These are phyloP conservation scores for Chirona hameri DNA, from an alignment of 2,888 invertebrate genomes.

Conservation along the genomic window DNA sequence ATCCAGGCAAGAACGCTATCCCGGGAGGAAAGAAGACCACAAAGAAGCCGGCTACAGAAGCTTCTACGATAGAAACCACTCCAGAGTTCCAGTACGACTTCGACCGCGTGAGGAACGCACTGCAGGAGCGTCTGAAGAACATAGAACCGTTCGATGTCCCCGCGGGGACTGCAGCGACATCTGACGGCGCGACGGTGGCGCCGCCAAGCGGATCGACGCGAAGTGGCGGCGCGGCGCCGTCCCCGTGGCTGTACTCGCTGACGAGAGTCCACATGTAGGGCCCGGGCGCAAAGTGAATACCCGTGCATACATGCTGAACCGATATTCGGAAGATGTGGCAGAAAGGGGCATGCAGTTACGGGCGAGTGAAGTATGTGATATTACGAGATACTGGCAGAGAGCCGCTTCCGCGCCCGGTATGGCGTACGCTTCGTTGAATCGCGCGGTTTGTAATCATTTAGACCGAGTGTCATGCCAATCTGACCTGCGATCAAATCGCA, in stretches of 20 bases:
- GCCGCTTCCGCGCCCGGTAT: too few relatives aligned
- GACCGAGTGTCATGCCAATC: too few relatives aligned
- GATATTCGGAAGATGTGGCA: too few relatives aligned
- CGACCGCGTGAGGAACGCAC: not conserved
- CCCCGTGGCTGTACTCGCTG: not conserved
- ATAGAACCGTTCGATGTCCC: not conserved
- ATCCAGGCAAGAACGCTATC: not conserved
- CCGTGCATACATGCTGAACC: too few relatives aligned
- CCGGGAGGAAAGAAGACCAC: not conserved
- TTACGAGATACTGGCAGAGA: too few relatives aligned
- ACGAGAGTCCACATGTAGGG: not conserved
- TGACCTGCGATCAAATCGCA: too few relatives aligned
- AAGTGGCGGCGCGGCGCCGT: not conserved
- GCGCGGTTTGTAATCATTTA: too few relatives aligned
- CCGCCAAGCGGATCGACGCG: not conserved
- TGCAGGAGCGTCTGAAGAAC: not conserved
- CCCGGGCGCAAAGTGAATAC: not conserved
- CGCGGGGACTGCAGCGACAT: not conserved
- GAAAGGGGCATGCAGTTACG: too few relatives aligned
- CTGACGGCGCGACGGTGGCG: not conserved
- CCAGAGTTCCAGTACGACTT: not conserved
- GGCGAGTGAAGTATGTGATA: too few relatives aligned
- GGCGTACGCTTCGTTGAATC: too few relatives aligned
- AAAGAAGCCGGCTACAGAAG: too few relatives aligned
- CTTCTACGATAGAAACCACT: not conserved